Conservation (phyloP, 2,888 invertebrate species). For the Orthosia gracilis region DNA sequence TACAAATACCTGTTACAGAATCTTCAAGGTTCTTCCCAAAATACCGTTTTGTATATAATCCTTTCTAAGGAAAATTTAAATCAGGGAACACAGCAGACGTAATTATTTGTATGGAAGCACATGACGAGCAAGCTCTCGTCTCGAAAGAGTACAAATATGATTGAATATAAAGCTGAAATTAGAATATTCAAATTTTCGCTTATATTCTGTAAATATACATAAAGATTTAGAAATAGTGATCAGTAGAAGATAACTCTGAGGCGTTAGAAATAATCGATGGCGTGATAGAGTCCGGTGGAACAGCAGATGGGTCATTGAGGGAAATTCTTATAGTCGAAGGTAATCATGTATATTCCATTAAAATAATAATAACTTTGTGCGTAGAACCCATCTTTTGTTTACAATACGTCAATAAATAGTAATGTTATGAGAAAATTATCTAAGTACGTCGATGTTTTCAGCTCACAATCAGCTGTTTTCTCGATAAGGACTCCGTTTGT, state of each 20-base stretch:
- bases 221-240: background rate
- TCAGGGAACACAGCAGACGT: background rate
- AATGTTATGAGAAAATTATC: no score
- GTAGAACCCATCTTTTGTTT: conserved; percentile 3
- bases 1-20: background rate
- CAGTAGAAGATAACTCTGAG: background rate
- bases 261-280: no score
- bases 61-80: background rate
- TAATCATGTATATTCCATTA: conserved; percentile 1
- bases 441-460: conserved; percentile 4
- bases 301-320: background rate
- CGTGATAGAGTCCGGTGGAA: background rate
- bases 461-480: conserved; percentile 24
- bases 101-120: background rate
- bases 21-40: background rate
- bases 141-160: background rate
- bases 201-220: background rate
- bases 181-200: background rate
- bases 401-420: conserved; percentile 1
- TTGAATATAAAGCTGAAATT: background rate
- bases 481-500: background rate
- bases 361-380: conserved; percentile 10
- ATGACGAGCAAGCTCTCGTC: background rate
- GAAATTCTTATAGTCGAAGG: background rate
- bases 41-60: background rate